Base-by-base conservation (phyloP, 92 coral and sea anemone species). In the Isaurus tuberculatus region DNA sequence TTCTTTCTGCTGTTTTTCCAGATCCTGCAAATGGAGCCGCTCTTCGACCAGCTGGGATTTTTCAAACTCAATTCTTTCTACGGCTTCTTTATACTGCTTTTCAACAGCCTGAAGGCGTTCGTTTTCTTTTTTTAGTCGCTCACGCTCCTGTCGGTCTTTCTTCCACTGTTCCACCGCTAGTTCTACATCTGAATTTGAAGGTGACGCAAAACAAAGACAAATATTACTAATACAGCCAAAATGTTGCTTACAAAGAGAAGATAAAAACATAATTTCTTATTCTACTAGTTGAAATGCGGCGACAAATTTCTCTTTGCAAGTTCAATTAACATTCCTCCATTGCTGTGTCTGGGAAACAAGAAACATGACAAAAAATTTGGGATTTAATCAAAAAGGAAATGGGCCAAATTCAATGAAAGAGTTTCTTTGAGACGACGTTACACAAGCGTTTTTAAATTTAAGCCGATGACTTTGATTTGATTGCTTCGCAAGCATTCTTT, bases 111-210 rank as follows among this genome's bases (percentile, higher is more conserved):
- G 87, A 29, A 97, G 90, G 8, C 99, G 94, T 40, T 89, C 92
- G 89, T 97, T 97, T 70, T 97, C 99, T 82, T 90, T 91, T 72
- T 92, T 90, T 2, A 97, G 88, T 70, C 99, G 83, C 15, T 97
- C 99, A 44, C 98, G 77, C 77, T 97, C 99, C 81, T 97, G 95
- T 43, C 92, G 92, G 88, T 97, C 99, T 79, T 91, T 89, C 72
- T 94, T 97, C 88, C 95, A 92, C 65, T 97, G 99, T 32, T 97
- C 99, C 8, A 97, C 93, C 30, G 99, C 98, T 42, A 97, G 92
- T 48, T 97, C 99, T 27, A 97, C 99, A 90, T 97, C 99, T 97
- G 40, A 32, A 89, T n/a, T 17, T 32, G 68, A 79, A 42, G 40
- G 65, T 22, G 10, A 79, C 15, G 60, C 8, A 5, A 42, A 42